Evolutionary conservation across 2,113 vertebrate species (phyloP).

Genomic region (Tauraco erythrolophus): DNA sequence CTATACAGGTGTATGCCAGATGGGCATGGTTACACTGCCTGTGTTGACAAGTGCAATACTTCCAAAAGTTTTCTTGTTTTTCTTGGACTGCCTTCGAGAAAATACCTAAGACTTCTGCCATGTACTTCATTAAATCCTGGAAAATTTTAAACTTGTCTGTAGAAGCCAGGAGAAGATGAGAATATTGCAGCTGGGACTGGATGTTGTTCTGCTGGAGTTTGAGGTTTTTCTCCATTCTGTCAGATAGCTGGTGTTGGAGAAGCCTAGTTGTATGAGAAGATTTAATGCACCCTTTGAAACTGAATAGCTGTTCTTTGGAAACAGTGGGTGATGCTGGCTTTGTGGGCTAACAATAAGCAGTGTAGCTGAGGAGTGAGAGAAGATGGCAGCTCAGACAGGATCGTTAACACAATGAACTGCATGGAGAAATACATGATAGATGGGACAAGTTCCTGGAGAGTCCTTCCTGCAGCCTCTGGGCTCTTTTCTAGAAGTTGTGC

Average conservation of each 20-base stretch:
- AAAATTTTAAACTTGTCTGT: slow-evolving; percentile 23
- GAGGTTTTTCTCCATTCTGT: slow-evolving; percentile 10
- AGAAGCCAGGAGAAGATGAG: slow-evolving; percentile 52
- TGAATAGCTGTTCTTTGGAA: background rate
- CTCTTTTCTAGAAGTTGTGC: background rate
- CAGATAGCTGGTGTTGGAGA: background rate
- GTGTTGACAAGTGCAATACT: slow-evolving; percentile 44
- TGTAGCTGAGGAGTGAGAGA: background rate
- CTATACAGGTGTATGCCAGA: slow-evolving; percentile 68
- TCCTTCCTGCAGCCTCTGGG: background rate
- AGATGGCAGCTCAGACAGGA: background rate
- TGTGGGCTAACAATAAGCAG: background rate
- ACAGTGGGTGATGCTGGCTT: background rate
- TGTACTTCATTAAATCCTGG: slow-evolving; percentile 46
- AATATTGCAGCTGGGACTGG: background rate
- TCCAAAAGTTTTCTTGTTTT: slow-evolving; percentile 48
- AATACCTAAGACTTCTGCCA: slow-evolving; percentile 42
- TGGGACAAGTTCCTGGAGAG: background rate
- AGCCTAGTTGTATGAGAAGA: background rate
- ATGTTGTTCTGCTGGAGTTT: slow-evolving; percentile 5
- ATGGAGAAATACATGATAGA: background rate
- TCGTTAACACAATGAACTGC: background rate
- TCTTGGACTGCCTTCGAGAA: slow-evolving; percentile 44
- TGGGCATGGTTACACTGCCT: slow-evolving; percentile 24
- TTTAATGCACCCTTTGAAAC: background rate